Base-by-base conservation (phyloP, 2,888 invertebrate species). In the Drosophila mimetica region DNA sequence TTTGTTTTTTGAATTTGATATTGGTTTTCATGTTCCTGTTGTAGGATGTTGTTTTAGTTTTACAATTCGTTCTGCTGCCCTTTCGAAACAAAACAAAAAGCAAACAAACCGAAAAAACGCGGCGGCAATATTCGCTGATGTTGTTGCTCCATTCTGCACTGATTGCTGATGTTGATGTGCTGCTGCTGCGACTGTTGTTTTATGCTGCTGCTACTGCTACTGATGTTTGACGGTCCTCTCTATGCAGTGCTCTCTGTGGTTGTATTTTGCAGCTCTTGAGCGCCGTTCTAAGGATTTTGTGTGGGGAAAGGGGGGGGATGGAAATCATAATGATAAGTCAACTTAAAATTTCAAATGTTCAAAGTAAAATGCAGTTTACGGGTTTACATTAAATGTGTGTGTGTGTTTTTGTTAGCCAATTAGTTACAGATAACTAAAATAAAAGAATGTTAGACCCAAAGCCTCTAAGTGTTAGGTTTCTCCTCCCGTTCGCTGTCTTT, bases 161-260 rank as follows among this genome's bases (percentile, higher is more conserved):
- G 50, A 22, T 42, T 60, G 42, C 42, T 63, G 51, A 22, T 69
- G 36, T 47, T 71, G 44, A 44, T 57, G 39, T 67, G 50, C 42
- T 37, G 55, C 34, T 37, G 55, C 28, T 55, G 41, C 42, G 46
- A 46, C 11, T 11, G 28, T 28, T 11, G 46, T 46, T 28, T 11
- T 46, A 28, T 61, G 59, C 41, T 67, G 39, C 41, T 53, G 30
- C 39, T 47, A 41, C 52, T 53, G 53, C 41, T 44, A 20, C 25
- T 63, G 47, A 46, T 72, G 52, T 52, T 47, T 55, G 57, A 57
- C 39, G 61, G 52, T 51, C 55, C 34, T 34, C 22, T 53, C 89
- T 91, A 92, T 84, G 92, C 92, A 79, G 89, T 90, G 88, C 92
- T 92, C 89, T 92, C 92, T 69, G 92, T 91, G 86, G 90, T 91